Conservation (phyloP, 2,113 vertebrate species). For the Thalassarche chlororhynchos region DNA sequence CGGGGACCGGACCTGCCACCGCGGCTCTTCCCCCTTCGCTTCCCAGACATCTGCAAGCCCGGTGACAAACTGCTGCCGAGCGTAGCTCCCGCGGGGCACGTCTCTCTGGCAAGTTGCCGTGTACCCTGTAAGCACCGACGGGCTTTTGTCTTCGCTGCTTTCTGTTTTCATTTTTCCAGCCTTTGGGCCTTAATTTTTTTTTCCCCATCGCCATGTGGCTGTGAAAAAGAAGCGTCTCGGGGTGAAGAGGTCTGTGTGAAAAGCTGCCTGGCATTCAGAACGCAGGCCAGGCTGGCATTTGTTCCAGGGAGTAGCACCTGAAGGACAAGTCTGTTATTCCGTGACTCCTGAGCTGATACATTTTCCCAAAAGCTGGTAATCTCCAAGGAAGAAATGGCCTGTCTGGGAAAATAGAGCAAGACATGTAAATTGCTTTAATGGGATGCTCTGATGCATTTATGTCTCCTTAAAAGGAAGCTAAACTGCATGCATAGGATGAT, state of each 20-base stretch:
- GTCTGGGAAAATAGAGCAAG: background rate
- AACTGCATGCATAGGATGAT: background rate
- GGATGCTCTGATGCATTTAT: background rate
- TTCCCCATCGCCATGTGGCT: background rate
- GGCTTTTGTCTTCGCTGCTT: background rate
- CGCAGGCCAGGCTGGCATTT: background rate
- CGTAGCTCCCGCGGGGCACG: fast-evolving
- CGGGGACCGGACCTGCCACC: background rate
- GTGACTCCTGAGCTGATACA: background rate
- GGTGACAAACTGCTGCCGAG: background rate
- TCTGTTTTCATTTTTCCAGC: background rate
- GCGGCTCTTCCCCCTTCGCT: background rate
- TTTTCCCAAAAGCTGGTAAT: background rate
- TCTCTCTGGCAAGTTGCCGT: background rate
- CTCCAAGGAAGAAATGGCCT: background rate
- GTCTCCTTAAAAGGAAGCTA: background rate
- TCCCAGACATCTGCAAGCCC: background rate
- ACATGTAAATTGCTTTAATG: background rate
- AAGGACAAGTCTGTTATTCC: background rate
- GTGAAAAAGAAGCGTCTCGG: background rate
- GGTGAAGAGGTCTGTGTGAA: background rate
- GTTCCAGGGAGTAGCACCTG: background rate
- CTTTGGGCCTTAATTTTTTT: background rate
- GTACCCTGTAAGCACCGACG: background rate
- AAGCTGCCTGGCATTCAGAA: background rate